Evolutionary conservation across 2,888 invertebrate genomes (phyloP), one percentile per base, ranked within the genome.

Genomic region (Eupithecia inturbata): DNA sequence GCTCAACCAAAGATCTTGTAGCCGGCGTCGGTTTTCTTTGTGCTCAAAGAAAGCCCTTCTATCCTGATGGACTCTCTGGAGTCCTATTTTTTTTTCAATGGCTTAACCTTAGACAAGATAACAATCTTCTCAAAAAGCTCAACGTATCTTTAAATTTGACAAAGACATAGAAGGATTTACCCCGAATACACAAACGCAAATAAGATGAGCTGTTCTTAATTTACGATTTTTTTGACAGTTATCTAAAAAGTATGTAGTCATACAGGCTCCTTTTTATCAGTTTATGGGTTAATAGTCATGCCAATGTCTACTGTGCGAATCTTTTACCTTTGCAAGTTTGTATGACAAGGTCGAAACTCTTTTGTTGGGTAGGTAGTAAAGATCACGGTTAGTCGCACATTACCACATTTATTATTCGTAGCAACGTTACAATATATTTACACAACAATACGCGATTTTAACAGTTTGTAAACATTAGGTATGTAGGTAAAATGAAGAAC

Each of bases 291-390:
- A 26, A 14, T 12, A 14, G 22, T 57, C 57, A n/a, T 36, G 63
- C 5, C 63, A n/a, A 64, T 36, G n/a, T 64, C 12, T 33, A 64
- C 63, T 36, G 12, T 22, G n/a, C n/a, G 36, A 33, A 64, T 64
- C 3, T 64, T 19, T 64, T 64, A 33, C 74, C 67, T 68, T 9
- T 66, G 63, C 63, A 64, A 64, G 31, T 64, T 64, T 63, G 63
- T 63, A 64, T 64, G 36, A 73, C 70, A 79, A 82, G 80, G 79
- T 73, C 26, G 1, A 22, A 41, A 22, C 63, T 64, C 19, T 62
- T 10, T 64, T 64, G 33, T 33, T 64, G 22, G 22, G 53, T 53
- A 53, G 22, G 53, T 53, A 53, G 22, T 45, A 49, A 49, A 49
- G 19, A 49, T 49, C n/a, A 49, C 10, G 49, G 57, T 12, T 57